Evolutionary conservation across 2,113 vertebrate species (phyloP), one percentile per base, ranked within the genome.

Genomic region (Lutjanus erythropterus): DNA sequence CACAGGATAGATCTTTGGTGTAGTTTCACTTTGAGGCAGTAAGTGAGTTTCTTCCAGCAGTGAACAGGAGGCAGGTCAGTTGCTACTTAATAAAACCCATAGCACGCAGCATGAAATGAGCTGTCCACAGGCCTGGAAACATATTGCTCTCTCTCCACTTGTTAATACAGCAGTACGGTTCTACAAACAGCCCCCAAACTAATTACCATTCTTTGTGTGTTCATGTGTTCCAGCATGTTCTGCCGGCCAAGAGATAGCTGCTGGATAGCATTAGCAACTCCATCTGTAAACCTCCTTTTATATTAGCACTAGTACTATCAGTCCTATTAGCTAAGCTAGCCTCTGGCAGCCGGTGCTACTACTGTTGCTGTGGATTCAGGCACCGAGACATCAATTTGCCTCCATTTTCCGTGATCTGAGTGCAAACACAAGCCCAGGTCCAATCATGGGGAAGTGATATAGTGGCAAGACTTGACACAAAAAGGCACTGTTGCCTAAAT

Each of bases 261-360:
- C 66, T 81, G 23, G 52, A 33, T 52, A 70, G 42, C 83, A 86
- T 89, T 84, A 89, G 80, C 75, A 49, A 71, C 77, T 78, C 74
- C 80, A 87, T 87, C 86, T 81, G 67, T 79, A 81, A 79, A 23
- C 14, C 67, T 83, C 82, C 33, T 23, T 71, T 81, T 61, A 64
- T 33, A 83, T 85, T 75, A 83, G 37, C 55, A 10, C 31, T 14
- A 29, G n/a, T 41, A 12, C 39, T 58, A 35, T 47, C 52, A 33
- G 31, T 64, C 56, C 61, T 61, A 55, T 80, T 80, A 80, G 72
- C 71, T 7, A 21, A 65, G 72, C 44, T 44, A 46, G 41, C 19
- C 37, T 15, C 33, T 79, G 46, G 44, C 33, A 49, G 74, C 52
- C 47, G 23, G 52, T 56, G 23, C 25, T 27, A 6, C 46, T 23